These are phyloP conservation scores for Sceliomorpha sp. DNA, from an alignment of 2,888 invertebrate species.

Conservation along the genomic window DNA sequence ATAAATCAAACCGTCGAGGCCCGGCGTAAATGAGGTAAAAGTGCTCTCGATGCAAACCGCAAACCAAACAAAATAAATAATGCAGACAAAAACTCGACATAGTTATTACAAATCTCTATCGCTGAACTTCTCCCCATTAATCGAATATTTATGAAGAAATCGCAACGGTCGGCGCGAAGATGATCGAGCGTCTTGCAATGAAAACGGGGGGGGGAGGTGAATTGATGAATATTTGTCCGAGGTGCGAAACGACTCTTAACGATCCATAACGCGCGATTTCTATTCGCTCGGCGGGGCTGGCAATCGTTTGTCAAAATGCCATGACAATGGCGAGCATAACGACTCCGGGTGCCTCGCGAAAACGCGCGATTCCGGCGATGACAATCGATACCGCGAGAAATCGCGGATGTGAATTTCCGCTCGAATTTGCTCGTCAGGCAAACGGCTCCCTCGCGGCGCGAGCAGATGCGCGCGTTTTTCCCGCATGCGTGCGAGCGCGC, in stretches of 20 bases:
- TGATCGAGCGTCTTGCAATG: slow-evolving; percentile 15
- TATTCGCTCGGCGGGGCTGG: slow-evolving; percentile 7
- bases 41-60: slow-evolving; percentile 14
- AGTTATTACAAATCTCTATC: slow-evolving; percentile 19
- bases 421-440: slow-evolving; percentile 26
- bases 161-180: slow-evolving; percentile 11
- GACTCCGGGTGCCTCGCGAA: slow-evolving; percentile 13
- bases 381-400: slow-evolving; percentile 30
- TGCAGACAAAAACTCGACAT: slow-evolving; percentile 19
- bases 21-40: too few species aligned
- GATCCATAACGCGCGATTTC: slow-evolving; percentile 34
- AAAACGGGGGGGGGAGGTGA: slow-evolving; percentile 14
- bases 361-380: slow-evolving; percentile 16
- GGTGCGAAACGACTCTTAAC: slow-evolving; percentile 7
- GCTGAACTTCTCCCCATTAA: slow-evolving; percentile 1
- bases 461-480: slow-evolving; percentile 29
- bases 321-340: slow-evolving; percentile 12
- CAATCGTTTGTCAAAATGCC: slow-evolving; percentile 22
- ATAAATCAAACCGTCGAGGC: too few species aligned
- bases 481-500: slow-evolving; percentile 21
- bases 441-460: slow-evolving; percentile 31
- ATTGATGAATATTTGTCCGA: slow-evolving; percentile 25
- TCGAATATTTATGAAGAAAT: slow-evolving; percentile 38
- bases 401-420: slow-evolving; percentile 10
- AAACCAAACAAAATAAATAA: slow-evolving; percentile 21